These are phyloP conservation scores for Hippopotamus amphibius DNA, from an alignment of 2,113 vertebrate genomes.

Conservation along the genomic window DNA sequence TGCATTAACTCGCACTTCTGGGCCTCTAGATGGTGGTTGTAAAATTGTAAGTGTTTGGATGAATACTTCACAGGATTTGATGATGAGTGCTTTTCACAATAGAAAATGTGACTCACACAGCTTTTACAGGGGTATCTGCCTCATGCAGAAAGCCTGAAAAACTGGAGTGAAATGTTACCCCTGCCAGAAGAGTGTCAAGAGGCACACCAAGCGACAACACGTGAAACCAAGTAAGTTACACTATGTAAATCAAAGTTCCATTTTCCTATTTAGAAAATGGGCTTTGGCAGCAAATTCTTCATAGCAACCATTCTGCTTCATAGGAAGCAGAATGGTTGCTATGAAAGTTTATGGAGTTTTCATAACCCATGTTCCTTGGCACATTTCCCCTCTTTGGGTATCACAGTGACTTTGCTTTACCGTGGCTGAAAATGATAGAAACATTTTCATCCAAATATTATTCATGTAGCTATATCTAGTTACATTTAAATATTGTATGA, in stretches of 20 bases:
- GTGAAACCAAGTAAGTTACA: neutral
- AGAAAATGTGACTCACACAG: constrained; percentile 70
- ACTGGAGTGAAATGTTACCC: neutral
- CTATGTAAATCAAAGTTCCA: constrained; percentile 43
- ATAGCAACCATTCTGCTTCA: too few relatives aligned
- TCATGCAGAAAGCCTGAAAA: constrained; percentile 61
- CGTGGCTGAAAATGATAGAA: neutral
- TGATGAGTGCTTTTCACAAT: constrained; percentile 38
- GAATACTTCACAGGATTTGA: constrained; percentile 70
- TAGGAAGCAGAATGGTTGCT: neutral
- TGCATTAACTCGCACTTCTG: constrained; percentile 47
- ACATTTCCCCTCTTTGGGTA: neutral
- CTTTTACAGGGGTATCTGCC: constrained; percentile 71
- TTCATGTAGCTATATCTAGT: neutral
- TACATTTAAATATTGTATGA: neutral
- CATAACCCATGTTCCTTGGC: constrained; percentile 18
- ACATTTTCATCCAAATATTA: neutral
- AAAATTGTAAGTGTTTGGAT: constrained; percentile 77
- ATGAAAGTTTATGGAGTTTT: neutral
- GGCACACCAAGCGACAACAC: constrained; percentile 16
- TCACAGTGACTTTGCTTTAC: neutral
- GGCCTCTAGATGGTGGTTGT: constrained; percentile 47
- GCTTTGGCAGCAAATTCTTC: constrained; percentile 32
- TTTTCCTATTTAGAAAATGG: constrained; percentile 14
- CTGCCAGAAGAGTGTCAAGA: constrained; percentile 68